Conservation (phyloP, 2,888 invertebrate genomes). For the Marasmarcha lunaedactyla region DNA sequence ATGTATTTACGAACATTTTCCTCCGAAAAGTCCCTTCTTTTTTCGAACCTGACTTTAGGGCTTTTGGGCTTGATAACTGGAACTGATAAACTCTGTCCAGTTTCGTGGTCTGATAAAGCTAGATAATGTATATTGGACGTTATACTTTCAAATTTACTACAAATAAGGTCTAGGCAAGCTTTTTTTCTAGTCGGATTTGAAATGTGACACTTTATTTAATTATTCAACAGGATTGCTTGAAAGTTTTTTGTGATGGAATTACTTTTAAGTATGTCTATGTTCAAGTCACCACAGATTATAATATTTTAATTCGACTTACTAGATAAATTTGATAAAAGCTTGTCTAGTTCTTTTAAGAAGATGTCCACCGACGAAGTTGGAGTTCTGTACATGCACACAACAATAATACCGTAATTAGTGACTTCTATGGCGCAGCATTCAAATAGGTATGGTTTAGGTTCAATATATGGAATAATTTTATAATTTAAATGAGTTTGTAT, state of each 20-base stretch:
- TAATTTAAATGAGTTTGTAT: conserved; percentile 2
- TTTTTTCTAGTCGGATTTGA: too few species aligned
- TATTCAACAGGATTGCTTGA: too few species aligned
- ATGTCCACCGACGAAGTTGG: not conserved
- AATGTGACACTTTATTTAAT: too few species aligned
- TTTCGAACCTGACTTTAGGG: too few species aligned
- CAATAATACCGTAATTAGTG: not conserved
- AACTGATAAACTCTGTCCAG: conserved; percentile 2
- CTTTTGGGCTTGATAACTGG: too few species aligned
- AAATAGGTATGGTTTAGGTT: not conserved
- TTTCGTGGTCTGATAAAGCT: too few species aligned
- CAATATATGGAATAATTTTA: not conserved
- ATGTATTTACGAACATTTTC: too few species aligned
- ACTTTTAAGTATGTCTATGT: conserved; percentile 7
- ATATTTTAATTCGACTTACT: conserved; percentile 2
- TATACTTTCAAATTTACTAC: conserved; percentile 6
- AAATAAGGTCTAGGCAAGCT: too few species aligned
- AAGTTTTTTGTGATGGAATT: too few species aligned
- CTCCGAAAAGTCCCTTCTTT: too few species aligned
- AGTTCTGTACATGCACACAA: conserved; percentile 3
- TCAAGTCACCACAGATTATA: conserved; percentile 7
- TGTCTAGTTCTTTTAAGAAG: not conserved
- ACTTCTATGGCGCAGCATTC: too few species aligned
- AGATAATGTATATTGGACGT: not conserved
- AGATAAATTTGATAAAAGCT: not conserved